These are phyloP conservation scores for Tachysurus fulvidraco DNA, from an alignment of 2,113 vertebrate genomes.

Conservation along the genomic window DNA sequence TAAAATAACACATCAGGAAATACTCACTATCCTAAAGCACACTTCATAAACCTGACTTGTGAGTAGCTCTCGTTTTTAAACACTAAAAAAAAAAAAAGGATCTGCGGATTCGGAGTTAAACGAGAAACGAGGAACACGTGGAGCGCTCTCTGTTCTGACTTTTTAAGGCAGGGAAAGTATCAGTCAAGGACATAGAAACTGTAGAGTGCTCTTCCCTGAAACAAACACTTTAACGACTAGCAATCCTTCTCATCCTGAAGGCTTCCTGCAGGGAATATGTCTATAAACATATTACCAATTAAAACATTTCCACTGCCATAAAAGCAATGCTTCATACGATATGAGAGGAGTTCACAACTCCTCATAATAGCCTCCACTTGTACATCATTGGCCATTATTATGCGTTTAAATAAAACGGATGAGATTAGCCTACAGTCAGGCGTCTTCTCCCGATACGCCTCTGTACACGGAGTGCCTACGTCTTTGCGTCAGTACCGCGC, in stretches of 20 bases:
- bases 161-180: neutral
- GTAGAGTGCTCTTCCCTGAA: neutral
- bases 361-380: neutral
- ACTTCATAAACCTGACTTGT: slow-evolving; percentile 39
- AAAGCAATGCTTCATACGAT: neutral
- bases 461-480: neutral
- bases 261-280: neutral
- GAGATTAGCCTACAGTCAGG: neutral
- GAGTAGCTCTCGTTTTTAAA: slow-evolving; percentile 31
- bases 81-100: neutral
- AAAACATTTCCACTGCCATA: neutral
- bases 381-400: slow-evolving; percentile 30
- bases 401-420: neutral
- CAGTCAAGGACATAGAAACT: neutral
- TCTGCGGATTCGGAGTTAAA: neutral
- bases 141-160: neutral
- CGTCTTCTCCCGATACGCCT: neutral
- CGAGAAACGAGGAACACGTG: neutral
- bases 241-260: neutral
- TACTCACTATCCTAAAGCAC: slow-evolving; percentile 45
- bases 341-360: neutral
- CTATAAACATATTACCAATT: neutral
- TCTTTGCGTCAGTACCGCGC: neutral
- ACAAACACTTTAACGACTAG: neutral
- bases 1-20: slow-evolving; percentile 38